Evolutionary conservation across 2,797 vertebrate species (phyloP).

Genomic region (Cichlasoma orientale): DNA sequence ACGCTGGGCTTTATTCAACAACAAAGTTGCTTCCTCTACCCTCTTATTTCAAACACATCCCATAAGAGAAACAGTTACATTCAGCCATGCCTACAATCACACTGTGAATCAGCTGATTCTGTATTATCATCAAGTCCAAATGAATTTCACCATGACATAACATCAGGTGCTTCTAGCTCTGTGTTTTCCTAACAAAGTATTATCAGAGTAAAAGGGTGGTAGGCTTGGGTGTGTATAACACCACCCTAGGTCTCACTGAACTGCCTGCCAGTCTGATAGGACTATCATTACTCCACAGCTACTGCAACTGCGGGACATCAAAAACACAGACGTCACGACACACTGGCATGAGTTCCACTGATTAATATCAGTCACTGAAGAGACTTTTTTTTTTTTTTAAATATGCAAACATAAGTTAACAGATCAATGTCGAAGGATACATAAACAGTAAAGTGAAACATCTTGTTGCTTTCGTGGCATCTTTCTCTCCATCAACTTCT

Average conservation of each 20-base stretch:
- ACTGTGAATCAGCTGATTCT: neutral
- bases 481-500: neutral
- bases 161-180: neutral
- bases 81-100: neutral
- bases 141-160: neutral
- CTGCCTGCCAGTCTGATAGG: conserved; percentile 60
- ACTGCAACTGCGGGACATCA: neutral
- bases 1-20: neutral
- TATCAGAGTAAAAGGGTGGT: conserved; percentile 23
- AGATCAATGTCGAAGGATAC: neutral
- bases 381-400: neutral
- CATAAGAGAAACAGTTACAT: neutral
- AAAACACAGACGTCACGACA: neutral
- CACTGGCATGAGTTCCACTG: neutral
- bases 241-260: conserved; percentile 14
- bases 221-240: conserved; percentile 40
- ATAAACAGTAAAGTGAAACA: neutral
- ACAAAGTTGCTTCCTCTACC: conserved; percentile 1
- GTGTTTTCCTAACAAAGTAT: conserved; percentile 14
- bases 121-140: neutral
- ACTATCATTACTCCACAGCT: conserved; percentile 51
- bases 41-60: neutral
- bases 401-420: neutral
- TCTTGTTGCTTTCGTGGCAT: neutral
- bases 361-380: neutral